Conservation (phyloP, 1,140 invertebrate genomes). For the Atta colombica region DNA sequence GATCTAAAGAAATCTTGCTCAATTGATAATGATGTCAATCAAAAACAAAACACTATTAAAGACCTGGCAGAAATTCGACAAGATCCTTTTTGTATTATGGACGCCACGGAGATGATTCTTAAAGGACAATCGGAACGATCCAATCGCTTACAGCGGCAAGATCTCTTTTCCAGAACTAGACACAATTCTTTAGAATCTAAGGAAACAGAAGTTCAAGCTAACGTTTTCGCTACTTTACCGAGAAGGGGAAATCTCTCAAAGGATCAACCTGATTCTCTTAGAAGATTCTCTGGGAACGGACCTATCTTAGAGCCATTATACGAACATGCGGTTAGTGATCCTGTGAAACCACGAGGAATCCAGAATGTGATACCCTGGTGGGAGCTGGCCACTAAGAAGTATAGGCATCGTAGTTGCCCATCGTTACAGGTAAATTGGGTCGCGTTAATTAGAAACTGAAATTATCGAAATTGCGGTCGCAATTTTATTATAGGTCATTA, state of each 20-base stretch:
- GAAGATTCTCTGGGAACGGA: slow-evolving; percentile 81
- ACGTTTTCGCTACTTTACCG: slow-evolving; percentile 80
- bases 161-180: slow-evolving; percentile 64
- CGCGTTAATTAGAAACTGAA: neutral
- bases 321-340: slow-evolving; percentile 84
- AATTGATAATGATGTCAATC: slow-evolving; percentile 73
- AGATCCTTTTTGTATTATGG: slow-evolving; percentile 71
- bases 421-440: slow-evolving; percentile 88
- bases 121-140: slow-evolving; percentile 72
- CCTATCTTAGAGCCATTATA: slow-evolving; percentile 84
- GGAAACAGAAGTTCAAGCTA: slow-evolving; percentile 31
- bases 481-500: neutral
- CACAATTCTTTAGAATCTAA: slow-evolving; percentile 77
- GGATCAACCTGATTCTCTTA: slow-evolving; percentile 74
- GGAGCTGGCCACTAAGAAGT: slow-evolving; percentile 93
- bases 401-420: slow-evolving; percentile 91
- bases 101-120: slow-evolving; percentile 82
- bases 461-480: neutral
- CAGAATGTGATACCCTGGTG: slow-evolving; percentile 91
- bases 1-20: slow-evolving; percentile 70
- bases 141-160: slow-evolving; percentile 33
- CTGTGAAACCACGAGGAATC: slow-evolving; percentile 79
- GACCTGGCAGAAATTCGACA: neutral
- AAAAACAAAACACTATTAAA: slow-evolving; percentile 6
- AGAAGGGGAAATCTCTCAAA: slow-evolving; percentile 70